Conservation (phyloP, 30 jellyfish, hydroid and myxozoan species). For the Aurelia coerulea region DNA sequence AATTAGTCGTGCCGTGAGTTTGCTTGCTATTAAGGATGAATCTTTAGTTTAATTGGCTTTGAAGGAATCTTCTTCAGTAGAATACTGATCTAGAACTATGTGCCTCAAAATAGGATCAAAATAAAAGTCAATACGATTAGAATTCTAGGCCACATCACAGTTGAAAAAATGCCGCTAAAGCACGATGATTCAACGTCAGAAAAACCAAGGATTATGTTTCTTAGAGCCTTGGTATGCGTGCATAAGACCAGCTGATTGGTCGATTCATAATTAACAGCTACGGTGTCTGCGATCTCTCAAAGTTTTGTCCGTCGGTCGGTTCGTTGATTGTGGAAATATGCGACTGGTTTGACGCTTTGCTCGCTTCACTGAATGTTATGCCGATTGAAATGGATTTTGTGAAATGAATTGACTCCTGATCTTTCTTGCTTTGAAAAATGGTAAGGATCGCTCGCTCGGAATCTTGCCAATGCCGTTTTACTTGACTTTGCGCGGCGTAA, state of each 20-base stretch:
- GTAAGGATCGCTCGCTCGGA: not conserved
- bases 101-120: too few relatives aligned
- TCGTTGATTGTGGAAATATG: slow-evolving; percentile 22
- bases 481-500: too few relatives aligned
- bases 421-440: not conserved
- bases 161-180: too few relatives aligned
- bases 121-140: too few relatives aligned
- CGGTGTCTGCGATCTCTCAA: slow-evolving; percentile 42
- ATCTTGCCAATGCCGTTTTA: too few relatives aligned
- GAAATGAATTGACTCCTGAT: not conserved
- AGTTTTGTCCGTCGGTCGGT: slow-evolving; percentile 18
- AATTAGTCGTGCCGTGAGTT: too few relatives aligned
- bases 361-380: not conserved
- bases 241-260: slow-evolving; percentile 59
- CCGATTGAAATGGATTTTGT: not conserved
- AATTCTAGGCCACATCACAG: too few relatives aligned
- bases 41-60: too few relatives aligned
- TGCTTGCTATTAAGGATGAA: too few relatives aligned
- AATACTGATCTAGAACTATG: too few relatives aligned
- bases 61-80: too few relatives aligned
- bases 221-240: slow-evolving; percentile 32
- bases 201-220: slow-evolving; percentile 37
- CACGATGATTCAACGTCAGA: not conserved
- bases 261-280: slow-evolving; percentile 29
- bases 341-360: slow-evolving; percentile 12